Percentiles rank a stretch among this genome's conserved stretches.
phyloP scores from a whole-genome alignment of 2,888 invertebrate species.

The Steinernema hermaphroditum region DNA sequence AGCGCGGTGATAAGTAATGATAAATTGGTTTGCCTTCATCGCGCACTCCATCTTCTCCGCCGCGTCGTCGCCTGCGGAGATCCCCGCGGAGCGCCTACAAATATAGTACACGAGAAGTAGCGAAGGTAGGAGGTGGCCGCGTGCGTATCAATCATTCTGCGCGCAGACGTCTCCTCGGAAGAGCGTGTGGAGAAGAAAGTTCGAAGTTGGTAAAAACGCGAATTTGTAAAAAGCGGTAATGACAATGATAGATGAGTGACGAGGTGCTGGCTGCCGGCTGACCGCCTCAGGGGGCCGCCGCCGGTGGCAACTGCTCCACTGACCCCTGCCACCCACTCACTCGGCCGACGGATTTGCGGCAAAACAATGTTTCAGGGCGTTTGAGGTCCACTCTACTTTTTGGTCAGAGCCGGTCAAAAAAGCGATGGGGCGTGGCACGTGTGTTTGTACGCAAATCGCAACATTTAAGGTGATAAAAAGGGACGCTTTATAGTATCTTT shows the following conservation, averaged over 20 bases:
- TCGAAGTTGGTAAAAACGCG: background rate
- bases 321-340: slow-evolving; percentile 14
- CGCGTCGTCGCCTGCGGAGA: background rate
- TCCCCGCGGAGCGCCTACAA: slow-evolving; percentile 19
- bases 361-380: slow-evolving; percentile 13
- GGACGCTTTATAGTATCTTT: background rate
- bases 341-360: background rate
- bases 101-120: slow-evolving; percentile 17
- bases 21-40: slow-evolving; percentile 24
- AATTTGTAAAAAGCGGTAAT: background rate
- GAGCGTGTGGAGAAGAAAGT: background rate
- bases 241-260: slow-evolving; percentile 8
- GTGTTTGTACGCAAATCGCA: background rate
- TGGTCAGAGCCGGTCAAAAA: background rate
- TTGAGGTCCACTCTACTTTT: background rate
- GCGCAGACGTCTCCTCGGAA: background rate
- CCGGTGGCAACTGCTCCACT: background rate
- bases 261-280: background rate
- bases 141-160: slow-evolving; percentile 7
- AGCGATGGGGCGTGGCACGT: background rate
- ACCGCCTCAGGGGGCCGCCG: background rate
- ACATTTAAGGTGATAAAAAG: background rate
- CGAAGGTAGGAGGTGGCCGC: slow-evolving; percentile 4
- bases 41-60: slow-evolving; percentile 17
- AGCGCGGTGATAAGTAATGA: slow-evolving; percentile 26